These are phyloP conservation scores for Jaculus jaculus DNA, from an alignment of 2,113 vertebrate genomes.

Conservation along the genomic window DNA sequence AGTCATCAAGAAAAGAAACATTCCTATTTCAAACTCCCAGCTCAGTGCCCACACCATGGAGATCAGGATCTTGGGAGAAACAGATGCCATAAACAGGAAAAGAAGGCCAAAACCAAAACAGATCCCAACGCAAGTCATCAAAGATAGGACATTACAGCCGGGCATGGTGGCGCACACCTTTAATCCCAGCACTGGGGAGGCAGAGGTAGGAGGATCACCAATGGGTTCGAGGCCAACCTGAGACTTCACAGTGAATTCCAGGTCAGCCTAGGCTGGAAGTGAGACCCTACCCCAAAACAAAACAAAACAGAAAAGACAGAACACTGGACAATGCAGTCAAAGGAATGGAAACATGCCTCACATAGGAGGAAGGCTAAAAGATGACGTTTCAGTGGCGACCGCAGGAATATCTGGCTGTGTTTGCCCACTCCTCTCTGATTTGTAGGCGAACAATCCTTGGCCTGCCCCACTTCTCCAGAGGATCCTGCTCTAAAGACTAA, in stretches of 20 bases:
- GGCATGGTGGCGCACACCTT: no score
- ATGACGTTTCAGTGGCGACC: neutral
- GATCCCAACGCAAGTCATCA: constrained; percentile 12
- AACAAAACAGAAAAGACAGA: neutral
- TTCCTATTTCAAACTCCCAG: constrained; percentile 20
- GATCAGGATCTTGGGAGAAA: neutral
- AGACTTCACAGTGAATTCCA: no score
- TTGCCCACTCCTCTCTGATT: neutral
- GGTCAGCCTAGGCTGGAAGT: no score
- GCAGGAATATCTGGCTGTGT: constrained; percentile 10
- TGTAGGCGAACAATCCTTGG: neutral
- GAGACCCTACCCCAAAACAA: no score
- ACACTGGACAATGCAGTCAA: neutral
- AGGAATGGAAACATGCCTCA: neutral
- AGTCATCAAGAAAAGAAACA: constrained; percentile 50
- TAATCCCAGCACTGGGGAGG: no score
- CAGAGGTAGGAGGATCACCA: no score
- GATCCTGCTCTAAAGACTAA: constrained; percentile 43
- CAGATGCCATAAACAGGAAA: neutral
- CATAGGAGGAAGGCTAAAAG: neutral
- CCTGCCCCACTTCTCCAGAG: constrained; percentile 29
- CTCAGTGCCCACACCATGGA: neutral
- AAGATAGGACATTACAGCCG: neutral
- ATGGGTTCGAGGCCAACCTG: no score
- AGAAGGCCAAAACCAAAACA: constrained; percentile 8